phyloP scores from a whole-genome alignment of 2,888 invertebrate species.

The Homarus gammarus region DNA sequence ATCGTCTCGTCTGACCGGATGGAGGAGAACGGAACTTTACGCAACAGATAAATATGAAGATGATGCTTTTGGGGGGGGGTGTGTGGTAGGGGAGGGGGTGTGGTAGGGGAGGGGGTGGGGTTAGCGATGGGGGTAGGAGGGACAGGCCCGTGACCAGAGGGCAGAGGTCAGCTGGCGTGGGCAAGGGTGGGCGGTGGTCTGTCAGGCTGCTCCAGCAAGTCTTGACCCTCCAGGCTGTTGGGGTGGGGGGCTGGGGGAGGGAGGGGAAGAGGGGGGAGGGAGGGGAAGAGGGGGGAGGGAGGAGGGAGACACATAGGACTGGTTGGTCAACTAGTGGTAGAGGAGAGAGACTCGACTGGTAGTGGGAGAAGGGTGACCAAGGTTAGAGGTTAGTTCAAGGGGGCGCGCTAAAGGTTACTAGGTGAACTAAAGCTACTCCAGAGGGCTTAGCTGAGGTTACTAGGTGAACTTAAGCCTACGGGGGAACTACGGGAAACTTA shows the following conservation, averaged over 20 bases:
- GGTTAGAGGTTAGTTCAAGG: background rate
- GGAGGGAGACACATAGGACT: too few species aligned
- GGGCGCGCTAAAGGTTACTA: background rate
- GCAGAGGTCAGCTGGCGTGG: constrained; percentile 56
- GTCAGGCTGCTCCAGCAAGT: constrained; percentile 30
- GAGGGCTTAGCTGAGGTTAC: background rate
- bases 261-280: constrained; percentile 25
- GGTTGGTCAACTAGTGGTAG: too few species aligned
- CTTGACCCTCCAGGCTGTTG: constrained; percentile 24
- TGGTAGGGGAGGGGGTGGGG: background rate
- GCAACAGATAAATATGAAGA: too few species aligned
- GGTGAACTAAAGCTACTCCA: background rate
- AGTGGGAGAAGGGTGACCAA: background rate
- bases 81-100: too few species aligned
- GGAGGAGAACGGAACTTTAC: too few species aligned
- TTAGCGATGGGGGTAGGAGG: constrained; percentile 14
- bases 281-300: background rate
- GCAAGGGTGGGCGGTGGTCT: constrained; percentile 37
- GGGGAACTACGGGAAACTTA: too few species aligned
- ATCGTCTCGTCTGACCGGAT: too few species aligned
- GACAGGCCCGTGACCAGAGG: constrained; percentile 51
- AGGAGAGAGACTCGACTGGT: background rate
- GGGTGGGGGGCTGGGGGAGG: constrained; percentile 27
- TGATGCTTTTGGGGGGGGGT: too few species aligned
- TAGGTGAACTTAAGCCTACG: background rate